Evolutionary conservation across 2,888 invertebrate genomes (phyloP).

Genomic region (Escarpia spicata): DNA sequence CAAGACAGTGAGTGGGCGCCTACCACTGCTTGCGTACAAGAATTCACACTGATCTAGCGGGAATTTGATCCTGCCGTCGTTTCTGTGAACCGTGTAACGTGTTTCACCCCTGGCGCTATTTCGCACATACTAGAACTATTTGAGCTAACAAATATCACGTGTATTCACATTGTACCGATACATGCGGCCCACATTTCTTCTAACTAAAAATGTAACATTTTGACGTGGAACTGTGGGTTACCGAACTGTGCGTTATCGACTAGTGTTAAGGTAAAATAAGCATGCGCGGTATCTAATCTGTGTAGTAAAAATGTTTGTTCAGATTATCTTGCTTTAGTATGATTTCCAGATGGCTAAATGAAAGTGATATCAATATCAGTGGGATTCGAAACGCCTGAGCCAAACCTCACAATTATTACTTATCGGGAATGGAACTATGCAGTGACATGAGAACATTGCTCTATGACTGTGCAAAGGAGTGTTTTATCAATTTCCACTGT

Average conservation of each 20-base stretch:
- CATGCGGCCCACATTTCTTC: not conserved
- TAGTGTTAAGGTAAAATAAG: not conserved
- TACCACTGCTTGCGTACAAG: not conserved
- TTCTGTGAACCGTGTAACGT: not conserved
- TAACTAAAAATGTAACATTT: not conserved
- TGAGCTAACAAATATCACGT: not conserved
- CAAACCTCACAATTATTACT: too few species aligned
- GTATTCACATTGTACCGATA: not conserved
- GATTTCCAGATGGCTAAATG: too few species aligned
- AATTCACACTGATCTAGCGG: constrained; percentile 6
- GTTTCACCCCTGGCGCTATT: not conserved
- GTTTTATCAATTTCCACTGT: too few species aligned
- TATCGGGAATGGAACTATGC: too few species aligned
- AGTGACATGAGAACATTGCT: too few species aligned
- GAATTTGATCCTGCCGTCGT: not conserved
- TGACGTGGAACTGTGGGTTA: not conserved
- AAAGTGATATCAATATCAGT: too few species aligned
- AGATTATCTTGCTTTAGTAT: not conserved
- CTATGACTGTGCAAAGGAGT: too few species aligned
- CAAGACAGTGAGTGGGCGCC: not conserved
- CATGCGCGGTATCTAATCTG: not conserved
- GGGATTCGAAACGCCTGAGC: too few species aligned
- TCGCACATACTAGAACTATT: not conserved
- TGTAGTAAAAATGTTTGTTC: not conserved
- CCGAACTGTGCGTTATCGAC: not conserved